phyloP scores from a whole-genome alignment of 2,113 vertebrate genomes.

The Sceloporus tristichus region DNA sequence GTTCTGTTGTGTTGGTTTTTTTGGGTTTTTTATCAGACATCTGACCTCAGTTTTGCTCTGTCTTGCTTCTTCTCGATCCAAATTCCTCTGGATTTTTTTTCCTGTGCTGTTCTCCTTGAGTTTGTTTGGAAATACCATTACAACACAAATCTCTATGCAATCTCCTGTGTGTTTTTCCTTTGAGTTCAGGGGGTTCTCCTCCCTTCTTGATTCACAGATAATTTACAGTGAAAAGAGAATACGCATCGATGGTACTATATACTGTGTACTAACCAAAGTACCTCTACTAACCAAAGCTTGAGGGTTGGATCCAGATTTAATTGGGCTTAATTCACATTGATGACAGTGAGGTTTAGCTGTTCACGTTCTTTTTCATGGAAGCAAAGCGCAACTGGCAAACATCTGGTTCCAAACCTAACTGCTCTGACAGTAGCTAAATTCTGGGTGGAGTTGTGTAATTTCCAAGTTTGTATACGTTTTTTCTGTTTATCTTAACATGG shows the following conservation, averaged over 20 bases:
- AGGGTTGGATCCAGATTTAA: no score
- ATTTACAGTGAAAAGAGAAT: not conserved
- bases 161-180: slow-evolving; percentile 3
- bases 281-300: not conserved
- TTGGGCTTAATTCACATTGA: not conserved
- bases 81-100: not conserved
- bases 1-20: no score
- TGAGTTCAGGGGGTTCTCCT: not conserved
- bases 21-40: not conserved
- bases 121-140: slow-evolving; percentile 14
- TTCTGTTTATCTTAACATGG: not conserved
- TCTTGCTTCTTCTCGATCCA: not conserved
- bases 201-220: no score
- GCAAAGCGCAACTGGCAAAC: not conserved
- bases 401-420: not conserved
- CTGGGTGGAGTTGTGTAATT: no score
- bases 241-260: not conserved
- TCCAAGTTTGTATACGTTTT: not conserved
- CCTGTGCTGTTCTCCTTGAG: slow-evolving; percentile 11
- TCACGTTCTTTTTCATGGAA: not conserved
- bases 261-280: no score
- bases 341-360: not conserved
- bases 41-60: not conserved
- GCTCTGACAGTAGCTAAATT: not conserved
- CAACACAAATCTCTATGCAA: slow-evolving; percentile 39